These are phyloP conservation scores for Smutsia temminckii DNA, from an alignment of 2,797 vertebrate genomes.

Conservation along the genomic window DNA sequence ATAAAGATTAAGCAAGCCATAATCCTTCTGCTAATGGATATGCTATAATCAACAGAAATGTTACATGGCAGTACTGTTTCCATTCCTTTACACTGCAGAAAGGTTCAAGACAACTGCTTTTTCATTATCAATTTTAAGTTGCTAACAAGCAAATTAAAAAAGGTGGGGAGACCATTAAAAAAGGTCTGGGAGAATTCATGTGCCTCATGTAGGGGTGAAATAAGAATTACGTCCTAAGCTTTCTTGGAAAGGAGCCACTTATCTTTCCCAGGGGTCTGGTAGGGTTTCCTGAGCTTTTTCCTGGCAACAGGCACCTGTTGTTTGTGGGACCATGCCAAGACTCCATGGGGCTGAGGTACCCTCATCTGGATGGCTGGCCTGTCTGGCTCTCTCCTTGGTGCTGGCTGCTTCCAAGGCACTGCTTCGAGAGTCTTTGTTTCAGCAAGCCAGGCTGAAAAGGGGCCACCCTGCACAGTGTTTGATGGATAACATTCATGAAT, in stretches of 20 bases:
- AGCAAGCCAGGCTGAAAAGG: not conserved
- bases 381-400: slow-evolving; percentile 63
- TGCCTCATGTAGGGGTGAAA: not conserved
- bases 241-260: slow-evolving; percentile 55
- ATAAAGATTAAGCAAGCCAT: not conserved
- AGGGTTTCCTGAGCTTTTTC: slow-evolving; percentile 61
- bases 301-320: slow-evolving; percentile 23
- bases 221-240: not conserved
- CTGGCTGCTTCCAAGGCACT: slow-evolving; percentile 6
- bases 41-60: slow-evolving; percentile 19
- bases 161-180: not conserved
- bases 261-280: slow-evolving; percentile 20
- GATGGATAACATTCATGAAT: not conserved
- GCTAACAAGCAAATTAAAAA: slow-evolving; percentile 2
- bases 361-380: not conserved
- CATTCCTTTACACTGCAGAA: not conserved
- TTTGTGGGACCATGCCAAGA: slow-evolving; percentile 46
- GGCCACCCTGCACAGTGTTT: not conserved
- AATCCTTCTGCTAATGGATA: not conserved
- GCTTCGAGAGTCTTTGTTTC: not conserved
- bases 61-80: not conserved
- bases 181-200: slow-evolving; percentile 39
- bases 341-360: not conserved
- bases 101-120: not conserved
- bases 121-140: slow-evolving; percentile 15